These are phyloP conservation scores for Sebastes hubbsi DNA, from an alignment of 2,797 vertebrate genomes.

Conservation along the genomic window DNA sequence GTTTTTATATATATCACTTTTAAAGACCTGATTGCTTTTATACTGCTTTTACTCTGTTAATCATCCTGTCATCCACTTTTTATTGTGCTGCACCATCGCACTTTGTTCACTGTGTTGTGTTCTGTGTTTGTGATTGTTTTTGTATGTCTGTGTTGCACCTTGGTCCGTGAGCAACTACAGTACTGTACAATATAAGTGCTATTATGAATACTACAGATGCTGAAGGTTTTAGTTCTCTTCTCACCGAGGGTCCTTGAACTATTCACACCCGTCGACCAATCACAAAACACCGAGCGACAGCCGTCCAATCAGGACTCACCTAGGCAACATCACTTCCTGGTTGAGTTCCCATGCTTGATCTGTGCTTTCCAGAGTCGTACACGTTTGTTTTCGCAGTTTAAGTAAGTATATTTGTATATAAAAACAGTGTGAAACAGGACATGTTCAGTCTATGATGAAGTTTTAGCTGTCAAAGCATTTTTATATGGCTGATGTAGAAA, in stretches of 20 bases:
- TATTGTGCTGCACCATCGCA: too few relatives aligned
- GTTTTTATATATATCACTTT: too few relatives aligned
- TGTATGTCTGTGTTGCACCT: too few relatives aligned
- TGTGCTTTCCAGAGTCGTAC: neutral
- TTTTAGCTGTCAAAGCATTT: neutral
- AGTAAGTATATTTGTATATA: constrained; percentile 1
- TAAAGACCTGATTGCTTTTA: too few relatives aligned
- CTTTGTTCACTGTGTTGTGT: too few relatives aligned
- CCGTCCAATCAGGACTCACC: constrained; percentile 52
- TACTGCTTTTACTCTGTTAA: too few relatives aligned
- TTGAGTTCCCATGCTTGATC: constrained; percentile 46
- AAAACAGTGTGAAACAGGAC: neutral
- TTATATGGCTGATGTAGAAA: neutral
- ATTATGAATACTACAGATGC: neutral
- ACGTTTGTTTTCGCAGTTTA: neutral
- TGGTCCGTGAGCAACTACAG: too few relatives aligned
- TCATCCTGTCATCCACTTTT: too few relatives aligned
- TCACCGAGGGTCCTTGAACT: constrained; percentile 3
- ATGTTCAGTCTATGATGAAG: accelerated
- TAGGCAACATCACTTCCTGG: constrained; percentile 47
- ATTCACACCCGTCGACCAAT: constrained; percentile 32
- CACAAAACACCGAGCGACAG: neutral
- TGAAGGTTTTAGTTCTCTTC: neutral
- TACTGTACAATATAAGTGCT: neutral
- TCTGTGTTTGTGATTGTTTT: too few relatives aligned